Base-by-base conservation (phyloP, 2,888 invertebrate genomes). In the Drepanosiphum platanoidis region DNA sequence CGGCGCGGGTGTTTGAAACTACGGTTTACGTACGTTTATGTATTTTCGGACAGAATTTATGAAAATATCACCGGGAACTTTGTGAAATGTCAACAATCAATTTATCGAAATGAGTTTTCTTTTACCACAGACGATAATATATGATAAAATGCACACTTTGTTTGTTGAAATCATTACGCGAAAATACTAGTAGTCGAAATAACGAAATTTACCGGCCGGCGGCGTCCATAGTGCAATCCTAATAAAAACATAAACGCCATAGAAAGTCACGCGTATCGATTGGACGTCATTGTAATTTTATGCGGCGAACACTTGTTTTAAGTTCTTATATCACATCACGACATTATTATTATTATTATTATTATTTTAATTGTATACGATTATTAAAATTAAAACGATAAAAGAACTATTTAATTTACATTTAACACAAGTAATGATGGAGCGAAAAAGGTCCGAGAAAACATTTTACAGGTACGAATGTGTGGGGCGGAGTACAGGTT, bases 101-200 rank as follows among this genome's bases (percentile, higher is more conserved):
- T n/a, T n/a, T n/a, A n/a, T n/a, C n/a, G n/a, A n/a, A n/a, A n/a
- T n/a, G n/a, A n/a, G n/a, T 22, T 22, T 22, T 27, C 1, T 30
- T 5, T 27, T 32, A 5, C 3, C 75, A 58, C n/a, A 36, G 8
- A 22, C 34, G 27, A 70, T 27, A n/a, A n/a, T n/a, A n/a, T n/a
- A 11, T 18, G 36, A 52, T 36, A 70, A 70, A 80, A 36, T 27
- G 32, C 39, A 27, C 9, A 18, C 42, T 5, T 66, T 15, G 32
- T 68, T 79, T 46, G 42, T 18, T 4, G 79, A 79, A 79, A 70
- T 80, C 80, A 70, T 58, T 80, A 70, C 58, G 27, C 18, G 70
- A 52, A 36, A 80, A 68, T 36, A 70, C 70, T 27, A 15, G 61
- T 27, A 15, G 61, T 77, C 22, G 5, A 52, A 68, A 68, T n/a